Percentiles rank a stretch among this genome's conserved stretches.
These are phyloP conservation scores for Ceratothoa steindachneri DNA, from an alignment of 2,888 invertebrate species.

Conservation along the genomic window DNA sequence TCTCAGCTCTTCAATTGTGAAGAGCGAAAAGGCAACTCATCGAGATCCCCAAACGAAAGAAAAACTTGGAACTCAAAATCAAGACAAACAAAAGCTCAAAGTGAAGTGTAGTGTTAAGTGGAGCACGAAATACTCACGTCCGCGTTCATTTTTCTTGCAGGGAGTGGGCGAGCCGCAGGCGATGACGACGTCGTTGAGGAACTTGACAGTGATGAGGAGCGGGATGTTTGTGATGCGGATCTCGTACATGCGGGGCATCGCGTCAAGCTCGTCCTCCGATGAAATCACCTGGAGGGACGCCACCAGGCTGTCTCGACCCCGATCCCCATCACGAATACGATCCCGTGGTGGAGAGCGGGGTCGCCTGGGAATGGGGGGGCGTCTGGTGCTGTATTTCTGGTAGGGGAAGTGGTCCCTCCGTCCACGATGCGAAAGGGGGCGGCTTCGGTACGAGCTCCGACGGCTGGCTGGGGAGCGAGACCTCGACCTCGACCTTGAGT, in stretches of 20 bases:
- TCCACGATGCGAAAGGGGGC: background rate
- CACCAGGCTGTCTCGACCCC: background rate
- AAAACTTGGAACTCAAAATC: too few species aligned
- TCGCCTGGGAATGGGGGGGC: background rate
- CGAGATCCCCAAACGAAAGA: too few species aligned
- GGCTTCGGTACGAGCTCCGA: background rate
- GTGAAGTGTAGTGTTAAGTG: too few species aligned
- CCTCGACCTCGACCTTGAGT: background rate
- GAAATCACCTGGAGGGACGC: background rate
- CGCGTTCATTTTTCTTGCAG: background rate
- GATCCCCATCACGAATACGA: background rate
- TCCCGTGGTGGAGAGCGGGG: background rate
- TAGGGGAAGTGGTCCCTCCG: background rate
- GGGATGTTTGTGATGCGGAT: background rate
- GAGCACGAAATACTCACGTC: background rate
- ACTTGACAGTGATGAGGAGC: background rate
- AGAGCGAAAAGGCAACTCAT: too few species aligned
- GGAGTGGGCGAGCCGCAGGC: conserved; percentile 2
- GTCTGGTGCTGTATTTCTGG: background rate
- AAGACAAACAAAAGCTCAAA: too few species aligned
- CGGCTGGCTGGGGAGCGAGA: background rate
- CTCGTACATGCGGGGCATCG: background rate
- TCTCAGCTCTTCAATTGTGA: too few species aligned
- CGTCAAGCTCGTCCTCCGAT: background rate
- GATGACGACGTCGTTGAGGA: conserved; percentile 1